Evolutionary conservation across 2,113 vertebrate genomes (phyloP).

Genomic region (Eulacestoma nigropectus): DNA sequence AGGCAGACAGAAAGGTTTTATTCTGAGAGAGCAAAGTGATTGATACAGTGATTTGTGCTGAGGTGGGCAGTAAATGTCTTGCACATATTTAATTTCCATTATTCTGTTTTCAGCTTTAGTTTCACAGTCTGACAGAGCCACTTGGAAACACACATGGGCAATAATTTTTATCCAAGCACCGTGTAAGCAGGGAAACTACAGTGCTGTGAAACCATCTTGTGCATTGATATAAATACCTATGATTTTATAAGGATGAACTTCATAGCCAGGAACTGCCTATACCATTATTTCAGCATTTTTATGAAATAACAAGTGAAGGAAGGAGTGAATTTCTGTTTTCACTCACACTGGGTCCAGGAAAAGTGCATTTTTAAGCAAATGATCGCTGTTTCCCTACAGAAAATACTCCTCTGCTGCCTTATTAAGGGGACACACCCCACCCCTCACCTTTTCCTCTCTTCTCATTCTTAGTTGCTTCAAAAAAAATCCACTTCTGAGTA

Average conservation of each 20-base stretch:
- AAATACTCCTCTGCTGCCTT: not conserved
- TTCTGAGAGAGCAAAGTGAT: not conserved
- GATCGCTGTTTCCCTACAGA: not conserved
- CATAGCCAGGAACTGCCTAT: not conserved
- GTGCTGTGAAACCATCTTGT: not conserved
- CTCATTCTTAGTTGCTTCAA: not conserved
- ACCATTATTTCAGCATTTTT: not conserved
- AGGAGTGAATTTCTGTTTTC: not conserved
- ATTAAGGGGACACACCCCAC: not conserved
- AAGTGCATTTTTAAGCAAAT: not conserved
- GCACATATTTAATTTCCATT: not conserved
- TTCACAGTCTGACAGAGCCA: not conserved
- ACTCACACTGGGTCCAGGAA: not conserved
- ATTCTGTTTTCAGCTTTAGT: not conserved
- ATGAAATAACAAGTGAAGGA: not conserved
- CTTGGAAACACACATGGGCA: not conserved
- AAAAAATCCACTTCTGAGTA: slow-evolving; percentile 39
- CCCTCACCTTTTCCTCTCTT: not conserved
- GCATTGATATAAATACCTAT: not conserved
- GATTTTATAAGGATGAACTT: not conserved
- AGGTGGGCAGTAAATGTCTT: not conserved
- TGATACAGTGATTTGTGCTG: not conserved
- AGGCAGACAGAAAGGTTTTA: not conserved
- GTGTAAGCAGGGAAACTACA: not conserved
- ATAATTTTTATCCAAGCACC: not conserved